Evolutionary conservation across 1,140 invertebrate genomes (phyloP).

Genomic region (Mamestra configurata): DNA sequence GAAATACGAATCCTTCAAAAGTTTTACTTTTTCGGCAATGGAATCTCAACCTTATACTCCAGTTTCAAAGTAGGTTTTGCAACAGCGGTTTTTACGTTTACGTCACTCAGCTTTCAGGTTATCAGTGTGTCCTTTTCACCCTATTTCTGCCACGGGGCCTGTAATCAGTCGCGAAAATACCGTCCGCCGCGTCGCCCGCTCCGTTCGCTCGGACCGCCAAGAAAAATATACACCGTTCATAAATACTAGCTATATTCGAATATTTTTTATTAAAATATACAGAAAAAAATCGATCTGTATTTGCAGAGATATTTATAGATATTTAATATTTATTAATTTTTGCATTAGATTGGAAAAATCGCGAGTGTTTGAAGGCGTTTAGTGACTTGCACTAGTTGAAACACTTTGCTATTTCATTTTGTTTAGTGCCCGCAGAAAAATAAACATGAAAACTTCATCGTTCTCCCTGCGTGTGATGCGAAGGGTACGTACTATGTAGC

Average conservation of each 20-base stretch:
- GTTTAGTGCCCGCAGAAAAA: constrained; percentile 67
- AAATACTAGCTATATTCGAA: constrained; percentile 58
- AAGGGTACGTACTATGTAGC: constrained; percentile 89
- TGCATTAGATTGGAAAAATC: constrained; percentile 46
- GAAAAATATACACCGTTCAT: constrained; percentile 58
- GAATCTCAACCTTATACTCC: constrained; percentile 47
- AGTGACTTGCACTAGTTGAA: constrained; percentile 38
- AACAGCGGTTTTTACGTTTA: constrained; percentile 49
- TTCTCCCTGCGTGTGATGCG: constrained; percentile 93
- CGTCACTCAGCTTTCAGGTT: constrained; percentile 53
- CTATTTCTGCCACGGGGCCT: constrained; percentile 73
- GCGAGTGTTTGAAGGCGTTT: constrained; percentile 45
- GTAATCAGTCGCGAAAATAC: constrained; percentile 82
- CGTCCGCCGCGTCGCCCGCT: constrained; percentile 80
- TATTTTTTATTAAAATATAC: constrained; percentile 57
- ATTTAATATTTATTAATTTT: constrained; percentile 48
- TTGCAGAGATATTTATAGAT: constrained; percentile 50
- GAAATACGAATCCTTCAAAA: constrained; percentile 77
- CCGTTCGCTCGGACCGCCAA: constrained; percentile 45
- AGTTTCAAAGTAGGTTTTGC: constrained; percentile 57
- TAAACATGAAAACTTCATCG: constrained; percentile 93
- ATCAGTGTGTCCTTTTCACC: constrained; percentile 82
- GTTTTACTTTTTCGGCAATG: constrained; percentile 52
- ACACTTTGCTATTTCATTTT: constrained; percentile 51
- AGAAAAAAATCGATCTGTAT: constrained; percentile 31